A percentile compares a stretch with the other conserved stretches of the same genome.
These are phyloP conservation scores for Drosophila equinoxialis DNA, from an alignment of 1,140 invertebrate species.

Conservation along the genomic window DNA sequence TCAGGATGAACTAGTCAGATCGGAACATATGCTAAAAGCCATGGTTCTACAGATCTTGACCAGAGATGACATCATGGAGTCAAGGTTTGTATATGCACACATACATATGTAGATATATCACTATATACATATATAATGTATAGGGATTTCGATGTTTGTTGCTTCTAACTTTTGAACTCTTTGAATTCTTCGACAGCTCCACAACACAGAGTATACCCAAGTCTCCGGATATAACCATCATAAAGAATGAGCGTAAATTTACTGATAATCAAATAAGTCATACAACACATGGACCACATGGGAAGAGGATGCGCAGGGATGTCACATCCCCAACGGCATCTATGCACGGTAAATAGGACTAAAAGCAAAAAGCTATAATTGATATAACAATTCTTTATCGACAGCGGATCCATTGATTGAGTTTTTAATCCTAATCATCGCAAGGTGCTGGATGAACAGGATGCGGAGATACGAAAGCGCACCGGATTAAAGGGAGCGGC, in stretches of 20 bases:
- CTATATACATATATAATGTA: too few species aligned
- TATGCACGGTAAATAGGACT: conserved; percentile 61
- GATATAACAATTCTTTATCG: too few species aligned
- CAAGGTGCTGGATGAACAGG: conserved; percentile 86
- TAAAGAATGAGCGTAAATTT: conserved; percentile 64
- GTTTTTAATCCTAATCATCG: conserved; percentile 87
- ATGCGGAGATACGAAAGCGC: conserved; percentile 84
- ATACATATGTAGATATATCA: too few species aligned
- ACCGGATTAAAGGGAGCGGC: conserved; percentile 85
- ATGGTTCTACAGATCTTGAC: conserved; percentile 49
- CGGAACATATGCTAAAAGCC: conserved; percentile 52
- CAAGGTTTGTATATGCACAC: conserved; percentile 25
- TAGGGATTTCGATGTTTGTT: not conserved
- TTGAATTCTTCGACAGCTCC: not conserved
- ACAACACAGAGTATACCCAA: not conserved
- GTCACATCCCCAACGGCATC: conserved; percentile 53
- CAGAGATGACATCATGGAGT: conserved; percentile 32
- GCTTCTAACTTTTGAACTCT: too few species aligned
- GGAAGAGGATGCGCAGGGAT: conserved; percentile 56
- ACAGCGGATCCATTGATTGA: conserved; percentile 86
- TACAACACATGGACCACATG: not conserved
- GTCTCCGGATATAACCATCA: conserved; percentile 23
- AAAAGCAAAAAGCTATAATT: not conserved
- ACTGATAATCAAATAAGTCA: conserved; percentile 56
- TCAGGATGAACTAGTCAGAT: conserved; percentile 48